These are phyloP conservation scores for Drosophila mimetica DNA, from an alignment of 2,888 invertebrate species.

Conservation along the genomic window DNA sequence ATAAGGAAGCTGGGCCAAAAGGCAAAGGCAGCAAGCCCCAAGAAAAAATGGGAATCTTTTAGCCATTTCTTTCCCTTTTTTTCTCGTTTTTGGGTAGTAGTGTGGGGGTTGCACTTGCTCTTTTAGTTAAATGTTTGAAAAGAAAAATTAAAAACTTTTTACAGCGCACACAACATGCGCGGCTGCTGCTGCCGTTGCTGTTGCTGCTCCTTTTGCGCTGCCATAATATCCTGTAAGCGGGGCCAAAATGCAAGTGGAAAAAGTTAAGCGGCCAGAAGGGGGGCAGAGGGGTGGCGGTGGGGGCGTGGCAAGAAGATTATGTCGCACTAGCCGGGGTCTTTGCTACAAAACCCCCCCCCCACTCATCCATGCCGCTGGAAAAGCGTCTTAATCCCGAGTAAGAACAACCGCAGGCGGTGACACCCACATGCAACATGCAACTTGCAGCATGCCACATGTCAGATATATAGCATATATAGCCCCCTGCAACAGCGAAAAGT, in stretches of 20 bases:
- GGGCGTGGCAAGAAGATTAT: constrained; percentile 44
- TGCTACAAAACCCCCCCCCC: background rate
- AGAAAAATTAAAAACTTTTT: constrained; percentile 80
- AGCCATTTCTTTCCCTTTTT: background rate
- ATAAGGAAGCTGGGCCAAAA: constrained; percentile 40
- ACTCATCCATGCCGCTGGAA: background rate
- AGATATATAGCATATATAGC: constrained; percentile 31
- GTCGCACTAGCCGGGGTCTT: constrained; percentile 25
- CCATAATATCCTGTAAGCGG: constrained; percentile 63
- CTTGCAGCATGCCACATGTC: constrained; percentile 33
- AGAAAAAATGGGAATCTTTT: constrained; percentile 54
- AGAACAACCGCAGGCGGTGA: constrained; percentile 46
- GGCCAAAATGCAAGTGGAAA: constrained; percentile 68
- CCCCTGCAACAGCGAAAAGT: constrained; percentile 26
- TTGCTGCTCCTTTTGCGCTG: constrained; percentile 16
- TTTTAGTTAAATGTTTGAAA: constrained; percentile 81
- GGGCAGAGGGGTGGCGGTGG: background rate
- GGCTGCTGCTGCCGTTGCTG: constrained; percentile 39
- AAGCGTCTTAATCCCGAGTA: constrained; percentile 41
- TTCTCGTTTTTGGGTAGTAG: background rate
- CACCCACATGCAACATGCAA: constrained; percentile 46
- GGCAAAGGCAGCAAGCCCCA: constrained; percentile 24
- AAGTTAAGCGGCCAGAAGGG: constrained; percentile 71
- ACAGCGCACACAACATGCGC: constrained; percentile 67
- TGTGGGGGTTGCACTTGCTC: constrained; percentile 56